Conservation (phyloP, 2,113 vertebrate genomes). For the Gobiocypris rarus region DNA sequence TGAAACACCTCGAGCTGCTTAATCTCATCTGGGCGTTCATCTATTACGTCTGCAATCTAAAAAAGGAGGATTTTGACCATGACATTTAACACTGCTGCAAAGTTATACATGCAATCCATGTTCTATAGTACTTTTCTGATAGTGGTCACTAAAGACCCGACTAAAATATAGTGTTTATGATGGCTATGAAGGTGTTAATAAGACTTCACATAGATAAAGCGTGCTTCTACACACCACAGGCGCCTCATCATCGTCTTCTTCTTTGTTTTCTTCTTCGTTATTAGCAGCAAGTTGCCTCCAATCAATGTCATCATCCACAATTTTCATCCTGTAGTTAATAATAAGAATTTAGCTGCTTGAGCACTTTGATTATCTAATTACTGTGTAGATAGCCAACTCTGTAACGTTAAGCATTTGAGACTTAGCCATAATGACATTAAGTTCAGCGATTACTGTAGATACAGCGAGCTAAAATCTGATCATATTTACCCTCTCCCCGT, state of each 20-base stretch:
- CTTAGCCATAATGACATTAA: neutral
- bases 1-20: slow-evolving; percentile 90
- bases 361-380: neutral
- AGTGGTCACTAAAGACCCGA: neutral
- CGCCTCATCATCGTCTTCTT: slow-evolving; percentile 88
- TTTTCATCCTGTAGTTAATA: slow-evolving; percentile 83
- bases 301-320: slow-evolving; percentile 92
- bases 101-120: neutral
- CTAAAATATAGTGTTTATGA: neutral
- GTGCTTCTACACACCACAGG: slow-evolving; percentile 75
- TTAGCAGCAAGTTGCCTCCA: slow-evolving; percentile 80
- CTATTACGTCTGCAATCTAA: slow-evolving; percentile 91
- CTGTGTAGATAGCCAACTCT: neutral
- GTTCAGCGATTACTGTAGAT: neutral
- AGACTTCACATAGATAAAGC: neutral
- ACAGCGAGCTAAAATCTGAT: neutral
- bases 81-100: neutral
- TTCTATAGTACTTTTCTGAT: neutral
- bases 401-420: neutral
- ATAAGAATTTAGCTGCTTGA: neutral
- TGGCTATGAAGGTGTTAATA: neutral
- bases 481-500: slow-evolving; percentile 68
- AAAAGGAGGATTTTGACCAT: neutral
- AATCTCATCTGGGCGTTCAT: slow-evolving; percentile 90
- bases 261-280: slow-evolving; percentile 63